Percentiles rank a stretch among this genome's conserved stretches.
Conservation (phyloP, 2,888 invertebrate genomes). For the Hermodice carunculata region DNA sequence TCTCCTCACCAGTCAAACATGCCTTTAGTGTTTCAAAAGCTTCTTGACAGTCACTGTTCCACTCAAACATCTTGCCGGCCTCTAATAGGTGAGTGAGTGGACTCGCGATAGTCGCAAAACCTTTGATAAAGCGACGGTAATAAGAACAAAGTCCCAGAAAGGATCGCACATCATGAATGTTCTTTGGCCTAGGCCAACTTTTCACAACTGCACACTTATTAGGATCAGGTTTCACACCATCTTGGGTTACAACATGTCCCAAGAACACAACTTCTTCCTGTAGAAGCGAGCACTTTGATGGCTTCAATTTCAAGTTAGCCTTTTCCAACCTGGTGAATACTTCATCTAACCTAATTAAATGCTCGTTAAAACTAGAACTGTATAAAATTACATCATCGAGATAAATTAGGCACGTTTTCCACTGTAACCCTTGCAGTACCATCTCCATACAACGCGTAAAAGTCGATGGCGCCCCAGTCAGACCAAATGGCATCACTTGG, state of each 20-base stretch:
- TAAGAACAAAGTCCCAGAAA: conserved; percentile 12
- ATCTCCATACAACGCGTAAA: conserved; percentile 60
- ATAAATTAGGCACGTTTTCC: conserved; percentile 57
- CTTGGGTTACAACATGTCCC: conserved; percentile 11
- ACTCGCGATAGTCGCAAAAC: neutral
- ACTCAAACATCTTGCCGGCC: neutral
- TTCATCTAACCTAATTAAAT: neutral
- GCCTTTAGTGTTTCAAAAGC: neutral
- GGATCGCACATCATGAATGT: neutral
- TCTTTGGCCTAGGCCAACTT: conserved; percentile 8
- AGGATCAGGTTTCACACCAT: conserved; percentile 15
- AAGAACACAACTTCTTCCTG: conserved; percentile 9
- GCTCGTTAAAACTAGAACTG: conserved; percentile 36
- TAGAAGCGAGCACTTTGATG: conserved; percentile 22
- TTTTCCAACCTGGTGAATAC: conserved; percentile 10
- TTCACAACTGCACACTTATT: conserved; percentile 5
- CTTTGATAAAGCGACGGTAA: neutral
- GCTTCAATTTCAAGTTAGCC: conserved; percentile 22
- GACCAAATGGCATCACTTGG: conserved; percentile 47
- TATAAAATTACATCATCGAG: conserved; percentile 61
- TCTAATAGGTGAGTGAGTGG: neutral
- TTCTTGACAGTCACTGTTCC: neutral
- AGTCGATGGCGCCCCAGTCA: conserved; percentile 44
- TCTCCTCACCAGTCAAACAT: conserved; percentile 16
- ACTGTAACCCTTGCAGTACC: conserved; percentile 47